Evolutionary conservation across 1,140 invertebrate species (phyloP).

Genomic region (Bombus picipes): DNA sequence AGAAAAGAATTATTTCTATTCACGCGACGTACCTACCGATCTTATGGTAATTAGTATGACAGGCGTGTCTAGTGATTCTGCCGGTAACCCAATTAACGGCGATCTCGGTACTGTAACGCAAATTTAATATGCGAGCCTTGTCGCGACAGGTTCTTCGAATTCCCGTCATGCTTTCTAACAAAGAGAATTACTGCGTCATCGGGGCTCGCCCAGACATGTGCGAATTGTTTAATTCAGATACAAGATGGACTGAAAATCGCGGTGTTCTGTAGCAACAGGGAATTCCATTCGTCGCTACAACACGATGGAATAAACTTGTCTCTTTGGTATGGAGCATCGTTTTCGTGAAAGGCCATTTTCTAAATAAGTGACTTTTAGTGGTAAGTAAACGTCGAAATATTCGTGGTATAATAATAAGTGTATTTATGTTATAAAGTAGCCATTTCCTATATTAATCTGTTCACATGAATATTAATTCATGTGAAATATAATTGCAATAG

Average conservation of each 20-base stretch:
- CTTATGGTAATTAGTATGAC: constrained; percentile 45
- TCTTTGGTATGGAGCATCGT: neutral
- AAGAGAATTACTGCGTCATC: constrained; percentile 42
- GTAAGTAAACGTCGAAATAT: too few species aligned
- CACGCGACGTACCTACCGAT: constrained; percentile 7
- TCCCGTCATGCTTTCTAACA: constrained; percentile 42
- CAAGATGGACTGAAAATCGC: constrained; percentile 5
- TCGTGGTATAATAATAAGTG: too few species aligned
- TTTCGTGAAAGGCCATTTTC: neutral
- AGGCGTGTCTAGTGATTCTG: constrained; percentile 58
- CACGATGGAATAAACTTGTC: neutral
- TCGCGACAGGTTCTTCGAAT: constrained; percentile 49
- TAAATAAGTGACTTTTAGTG: neutral
- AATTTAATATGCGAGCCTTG: constrained; percentile 66
- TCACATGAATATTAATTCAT: too few species aligned
- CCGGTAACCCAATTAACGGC: constrained; percentile 66
- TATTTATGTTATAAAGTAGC: too few species aligned
- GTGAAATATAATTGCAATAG: too few species aligned
- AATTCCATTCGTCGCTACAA: neutral
- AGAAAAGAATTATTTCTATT: constrained; percentile 43
- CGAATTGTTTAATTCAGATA: constrained; percentile 44
- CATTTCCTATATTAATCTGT: too few species aligned
- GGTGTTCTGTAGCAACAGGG: neutral
- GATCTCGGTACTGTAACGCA: constrained; percentile 49
- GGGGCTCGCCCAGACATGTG: constrained; percentile 38